A percentile compares a stretch with the other conserved stretches of the same genome.
Evolutionary conservation across 2,797 vertebrate species (phyloP).

Genomic region (Phrynocephalus vlangalii): DNA sequence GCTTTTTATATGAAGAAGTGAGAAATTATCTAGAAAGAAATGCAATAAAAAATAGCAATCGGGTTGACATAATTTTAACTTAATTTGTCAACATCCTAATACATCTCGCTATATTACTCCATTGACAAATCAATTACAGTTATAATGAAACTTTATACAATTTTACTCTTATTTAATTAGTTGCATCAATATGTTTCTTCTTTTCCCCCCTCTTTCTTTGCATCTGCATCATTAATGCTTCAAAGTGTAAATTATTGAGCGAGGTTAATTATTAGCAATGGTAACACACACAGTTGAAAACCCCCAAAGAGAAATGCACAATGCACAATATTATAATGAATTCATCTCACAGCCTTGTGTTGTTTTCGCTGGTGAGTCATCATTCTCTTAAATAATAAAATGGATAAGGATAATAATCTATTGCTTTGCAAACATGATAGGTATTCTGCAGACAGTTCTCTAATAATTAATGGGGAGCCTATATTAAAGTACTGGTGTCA

Average conservation of each 20-base stretch:
- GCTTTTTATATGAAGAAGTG: slow-evolving; percentile 58
- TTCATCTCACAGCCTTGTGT: slow-evolving; percentile 51
- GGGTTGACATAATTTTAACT: slow-evolving; percentile 72
- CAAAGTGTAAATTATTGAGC: slow-evolving; percentile 74
- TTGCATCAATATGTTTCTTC: slow-evolving; percentile 67
- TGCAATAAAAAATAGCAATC: slow-evolving; percentile 73
- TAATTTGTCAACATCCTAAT: slow-evolving; percentile 78
- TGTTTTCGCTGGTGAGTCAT: slow-evolving; percentile 55
- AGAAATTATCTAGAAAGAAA: slow-evolving; percentile 74
- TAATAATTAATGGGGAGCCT: slow-evolving; percentile 57
- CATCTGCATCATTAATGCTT: slow-evolving; percentile 70
- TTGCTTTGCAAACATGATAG: slow-evolving; percentile 44
- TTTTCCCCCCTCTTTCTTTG: slow-evolving; percentile 26
- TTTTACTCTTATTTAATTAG: slow-evolving; percentile 80
- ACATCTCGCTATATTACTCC: slow-evolving; percentile 69
- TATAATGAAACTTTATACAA: slow-evolving; percentile 76
- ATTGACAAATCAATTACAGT: slow-evolving; percentile 77
- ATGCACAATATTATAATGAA: slow-evolving; percentile 64
- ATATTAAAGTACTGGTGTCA: neutral
- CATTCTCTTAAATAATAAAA: slow-evolving; percentile 53
- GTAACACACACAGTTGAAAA: slow-evolving; percentile 67
- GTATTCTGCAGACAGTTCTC: slow-evolving; percentile 28
- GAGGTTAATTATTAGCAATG: slow-evolving; percentile 69
- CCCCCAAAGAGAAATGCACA: slow-evolving; percentile 53
- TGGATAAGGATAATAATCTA: slow-evolving; percentile 24